These are phyloP conservation scores for Aegithalos caudatus DNA, from an alignment of 2,113 vertebrate species.

Conservation along the genomic window DNA sequence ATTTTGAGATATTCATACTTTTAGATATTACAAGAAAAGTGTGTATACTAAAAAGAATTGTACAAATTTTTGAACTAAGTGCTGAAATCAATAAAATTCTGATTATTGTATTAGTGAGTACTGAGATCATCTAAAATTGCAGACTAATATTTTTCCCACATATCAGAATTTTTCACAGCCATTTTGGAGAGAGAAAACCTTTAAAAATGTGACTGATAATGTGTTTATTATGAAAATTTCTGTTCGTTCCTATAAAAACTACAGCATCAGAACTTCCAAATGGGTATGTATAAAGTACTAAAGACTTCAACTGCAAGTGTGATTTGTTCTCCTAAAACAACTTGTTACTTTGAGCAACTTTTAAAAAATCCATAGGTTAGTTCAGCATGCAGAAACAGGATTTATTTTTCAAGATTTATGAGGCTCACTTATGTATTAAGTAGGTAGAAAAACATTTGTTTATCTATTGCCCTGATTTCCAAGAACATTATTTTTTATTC, in stretches of 20 bases:
- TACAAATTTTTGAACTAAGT: background rate
- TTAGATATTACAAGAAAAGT: background rate
- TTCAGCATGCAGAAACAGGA: background rate
- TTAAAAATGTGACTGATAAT: background rate
- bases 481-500: background rate
- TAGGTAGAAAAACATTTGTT: background rate
- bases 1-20: background rate
- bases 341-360: background rate
- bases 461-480: background rate
- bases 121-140: background rate
- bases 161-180: background rate
- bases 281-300: background rate
- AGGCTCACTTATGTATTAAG: background rate
- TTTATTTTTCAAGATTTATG: background rate
- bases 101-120: background rate
- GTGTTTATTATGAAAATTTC: background rate
- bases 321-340: background rate
- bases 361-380: background rate
- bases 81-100: background rate
- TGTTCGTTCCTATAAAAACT: background rate
- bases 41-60: background rate
- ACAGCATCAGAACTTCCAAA: background rate
- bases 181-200: background rate
- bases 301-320: background rate
- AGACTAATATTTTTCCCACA: background rate